These are phyloP conservation scores for Stigmatopora argus DNA, from an alignment of 2,113 vertebrate genomes.

Conservation along the genomic window DNA sequence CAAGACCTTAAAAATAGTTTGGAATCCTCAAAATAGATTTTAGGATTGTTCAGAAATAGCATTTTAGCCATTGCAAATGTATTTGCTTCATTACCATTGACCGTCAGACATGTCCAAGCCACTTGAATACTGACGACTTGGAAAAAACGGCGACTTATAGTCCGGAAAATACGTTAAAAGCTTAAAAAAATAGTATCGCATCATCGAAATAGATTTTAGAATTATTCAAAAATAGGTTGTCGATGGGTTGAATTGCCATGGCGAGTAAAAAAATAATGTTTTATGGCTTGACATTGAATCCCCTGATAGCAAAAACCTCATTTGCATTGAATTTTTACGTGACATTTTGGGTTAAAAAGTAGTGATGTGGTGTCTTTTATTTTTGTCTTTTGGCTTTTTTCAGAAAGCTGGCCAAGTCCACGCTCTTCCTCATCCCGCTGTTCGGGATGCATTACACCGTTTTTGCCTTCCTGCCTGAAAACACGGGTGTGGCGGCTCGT, in stretches of 20 bases:
- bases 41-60: slow-evolving; percentile 31
- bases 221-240: too few species aligned
- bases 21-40: slow-evolving; percentile 46
- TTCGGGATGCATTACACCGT: slow-evolving; percentile 93
- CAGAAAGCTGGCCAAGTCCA: slow-evolving; percentile 92
- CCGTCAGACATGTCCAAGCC: too few species aligned
- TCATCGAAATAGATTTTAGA: too few species aligned
- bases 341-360: background rate
- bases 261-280: too few species aligned
- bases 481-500: slow-evolving; percentile 77
- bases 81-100: too few species aligned
- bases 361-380: background rate
- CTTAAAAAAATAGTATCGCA: too few species aligned
- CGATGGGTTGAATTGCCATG: too few species aligned
- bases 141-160: too few species aligned
- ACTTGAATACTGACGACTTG: too few species aligned
- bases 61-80: background rate
- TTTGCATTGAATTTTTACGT: background rate
- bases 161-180: too few species aligned
- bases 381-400: slow-evolving; percentile 5
- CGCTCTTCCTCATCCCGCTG: slow-evolving; percentile 89
- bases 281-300: background rate
- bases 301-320: background rate
- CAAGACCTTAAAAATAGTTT: slow-evolving; percentile 50
- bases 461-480: slow-evolving; percentile 88